phyloP scores from a whole-genome alignment of 2,113 vertebrate genomes.

The Ciconia maguari region DNA sequence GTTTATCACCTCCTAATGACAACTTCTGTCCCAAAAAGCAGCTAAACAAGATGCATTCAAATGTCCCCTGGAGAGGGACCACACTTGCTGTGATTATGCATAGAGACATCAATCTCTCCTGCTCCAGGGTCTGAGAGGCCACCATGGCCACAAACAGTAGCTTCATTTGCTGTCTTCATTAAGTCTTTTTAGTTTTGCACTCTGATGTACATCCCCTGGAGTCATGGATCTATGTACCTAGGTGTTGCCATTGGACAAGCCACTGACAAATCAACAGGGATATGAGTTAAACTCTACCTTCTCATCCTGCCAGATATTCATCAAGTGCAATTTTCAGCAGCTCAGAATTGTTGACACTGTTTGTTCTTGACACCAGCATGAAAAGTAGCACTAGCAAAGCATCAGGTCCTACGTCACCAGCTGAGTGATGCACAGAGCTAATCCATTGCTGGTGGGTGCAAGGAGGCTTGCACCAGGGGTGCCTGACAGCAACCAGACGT shows the following conservation, averaged over 20 bases:
- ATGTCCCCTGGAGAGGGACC: background rate
- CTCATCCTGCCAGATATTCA: background rate
- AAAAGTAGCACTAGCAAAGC: background rate
- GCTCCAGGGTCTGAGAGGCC: background rate
- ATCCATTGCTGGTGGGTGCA: background rate
- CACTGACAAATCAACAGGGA: background rate
- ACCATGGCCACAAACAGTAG: background rate
- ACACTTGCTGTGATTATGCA: background rate
- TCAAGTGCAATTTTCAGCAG: background rate
- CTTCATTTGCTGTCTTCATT: background rate
- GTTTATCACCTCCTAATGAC: background rate
- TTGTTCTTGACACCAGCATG: background rate
- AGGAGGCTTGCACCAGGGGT: background rate
- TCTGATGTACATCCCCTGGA: background rate
- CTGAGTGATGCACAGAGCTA: background rate
- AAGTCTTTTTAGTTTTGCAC: background rate
- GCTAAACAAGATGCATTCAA: background rate
- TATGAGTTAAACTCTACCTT: background rate
- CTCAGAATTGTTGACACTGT: background rate
- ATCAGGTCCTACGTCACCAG: background rate
- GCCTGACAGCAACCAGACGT: fast-evolving
- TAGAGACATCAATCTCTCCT: background rate
- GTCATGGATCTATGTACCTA: no score
- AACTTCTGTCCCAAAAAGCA: background rate
- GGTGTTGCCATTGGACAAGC: background rate